Evolutionary conservation across 2,797 vertebrate genomes (phyloP).

Genomic region (Danio kyathit): DNA sequence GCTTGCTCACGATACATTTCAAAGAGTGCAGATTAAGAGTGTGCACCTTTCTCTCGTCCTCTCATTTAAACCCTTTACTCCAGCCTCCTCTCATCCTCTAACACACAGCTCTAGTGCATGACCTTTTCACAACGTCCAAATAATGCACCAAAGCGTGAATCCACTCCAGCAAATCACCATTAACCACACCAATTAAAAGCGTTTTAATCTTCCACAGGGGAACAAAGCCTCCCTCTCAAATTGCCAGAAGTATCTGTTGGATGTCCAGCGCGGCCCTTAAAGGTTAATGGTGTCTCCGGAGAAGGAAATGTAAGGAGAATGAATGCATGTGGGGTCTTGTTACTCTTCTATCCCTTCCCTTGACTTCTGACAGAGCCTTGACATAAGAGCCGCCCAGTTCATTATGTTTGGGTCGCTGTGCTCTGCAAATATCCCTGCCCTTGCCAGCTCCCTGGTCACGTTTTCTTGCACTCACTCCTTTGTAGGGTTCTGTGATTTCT

Average conservation of each 20-base stretch:
- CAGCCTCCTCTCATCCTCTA: constrained; percentile 2
- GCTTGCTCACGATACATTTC: background rate
- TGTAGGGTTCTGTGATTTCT: too few relatives aligned
- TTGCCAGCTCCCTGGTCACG: constrained; percentile 23
- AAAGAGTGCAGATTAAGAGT: background rate
- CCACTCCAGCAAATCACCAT: constrained; percentile 55
- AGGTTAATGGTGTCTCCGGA: constrained; percentile 58
- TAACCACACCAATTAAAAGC: constrained; percentile 59
- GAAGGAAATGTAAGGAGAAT: constrained; percentile 40
- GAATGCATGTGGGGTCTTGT: constrained; percentile 45
- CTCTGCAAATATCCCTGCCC: constrained; percentile 8
- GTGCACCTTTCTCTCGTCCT: background rate
- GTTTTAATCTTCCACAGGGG: constrained; percentile 53
- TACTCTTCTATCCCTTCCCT: constrained; percentile 42
- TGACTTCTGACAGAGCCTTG: constrained; percentile 52
- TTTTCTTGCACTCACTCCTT: background rate
- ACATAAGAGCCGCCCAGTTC: constrained; percentile 36
- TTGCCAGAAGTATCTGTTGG: constrained; percentile 41
- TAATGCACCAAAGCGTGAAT: constrained; percentile 53
- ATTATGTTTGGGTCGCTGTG: constrained; percentile 33
- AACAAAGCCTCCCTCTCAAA: constrained; percentile 45
- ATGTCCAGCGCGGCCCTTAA: constrained; percentile 43
- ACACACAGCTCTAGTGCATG: constrained; percentile 15
- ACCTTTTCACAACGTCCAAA: constrained; percentile 58
- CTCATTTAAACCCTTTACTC: constrained; percentile 17